These are phyloP conservation scores for Caenorhabditis japonica DNA, from an alignment of 2,888 invertebrate genomes.

Conservation along the genomic window DNA sequence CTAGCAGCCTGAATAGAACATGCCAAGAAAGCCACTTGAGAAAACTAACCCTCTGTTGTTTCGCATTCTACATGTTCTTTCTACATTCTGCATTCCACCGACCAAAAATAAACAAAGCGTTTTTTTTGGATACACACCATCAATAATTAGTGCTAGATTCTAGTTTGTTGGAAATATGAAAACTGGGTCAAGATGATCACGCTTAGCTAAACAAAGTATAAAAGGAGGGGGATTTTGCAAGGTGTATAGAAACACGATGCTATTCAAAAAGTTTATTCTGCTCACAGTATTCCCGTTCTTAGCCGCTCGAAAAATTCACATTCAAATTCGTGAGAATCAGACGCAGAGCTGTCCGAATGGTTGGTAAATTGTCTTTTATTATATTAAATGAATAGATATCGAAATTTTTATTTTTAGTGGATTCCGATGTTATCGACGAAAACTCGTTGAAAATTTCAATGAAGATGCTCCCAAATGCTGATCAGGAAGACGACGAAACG, in stretches of 20 bases:
- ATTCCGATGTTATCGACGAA: conserved; percentile 65
- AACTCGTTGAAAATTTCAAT: conserved; percentile 63
- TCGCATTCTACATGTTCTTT: too few relatives aligned
- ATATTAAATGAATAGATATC: not conserved
- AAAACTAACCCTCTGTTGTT: too few relatives aligned
- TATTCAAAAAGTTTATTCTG: conserved; percentile 9
- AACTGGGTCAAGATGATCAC: conserved; percentile 53
- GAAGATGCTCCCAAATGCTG: conserved; percentile 57
- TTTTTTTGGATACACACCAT: too few relatives aligned
- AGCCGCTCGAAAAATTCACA: conserved; percentile 40
- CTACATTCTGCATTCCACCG: too few relatives aligned
- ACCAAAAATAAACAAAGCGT: too few relatives aligned
- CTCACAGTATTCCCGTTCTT: conserved; percentile 2
- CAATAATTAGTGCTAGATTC: conserved; percentile 34
- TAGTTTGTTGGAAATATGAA: conserved; percentile 17
- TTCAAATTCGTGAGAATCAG: conserved; percentile 59
- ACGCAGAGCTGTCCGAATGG: conserved; percentile 64
- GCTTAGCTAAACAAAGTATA: conserved; percentile 32
- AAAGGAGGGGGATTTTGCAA: conserved; percentile 2
- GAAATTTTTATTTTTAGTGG: conserved; percentile 50
- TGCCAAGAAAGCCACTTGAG: too few relatives aligned
- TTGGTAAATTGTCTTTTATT: conserved; percentile 21
- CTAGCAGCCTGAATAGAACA: too few relatives aligned
- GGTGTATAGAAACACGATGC: conserved; percentile 11
- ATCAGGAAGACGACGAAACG: conserved; percentile 31